phyloP scores from a whole-genome alignment of 92 coral and sea anemone species.

The Epizoanthus fatuus region DNA sequence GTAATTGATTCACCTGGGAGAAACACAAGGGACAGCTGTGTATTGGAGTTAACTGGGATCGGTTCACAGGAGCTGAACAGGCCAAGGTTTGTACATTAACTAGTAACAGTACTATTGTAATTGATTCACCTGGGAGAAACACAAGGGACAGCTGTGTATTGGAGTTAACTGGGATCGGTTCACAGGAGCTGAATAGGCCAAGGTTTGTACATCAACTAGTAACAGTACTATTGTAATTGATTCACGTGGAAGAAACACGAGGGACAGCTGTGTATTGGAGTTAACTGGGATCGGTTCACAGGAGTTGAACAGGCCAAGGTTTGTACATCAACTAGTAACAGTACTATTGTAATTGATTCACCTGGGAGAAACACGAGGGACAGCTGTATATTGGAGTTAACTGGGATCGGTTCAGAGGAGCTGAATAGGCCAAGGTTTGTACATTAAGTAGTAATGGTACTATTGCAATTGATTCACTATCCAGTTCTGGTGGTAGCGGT shows the following conservation, averaged over 20 bases:
- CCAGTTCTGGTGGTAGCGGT: too few relatives aligned
- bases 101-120: too few relatives aligned
- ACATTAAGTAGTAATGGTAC: not conserved
- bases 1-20: too few relatives aligned
- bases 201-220: constrained; percentile 58
- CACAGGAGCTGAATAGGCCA: constrained; percentile 83
- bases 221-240: too few relatives aligned
- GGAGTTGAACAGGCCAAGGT: constrained; percentile 92
- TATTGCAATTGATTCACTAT: too few relatives aligned
- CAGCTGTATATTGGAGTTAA: constrained; percentile 83
- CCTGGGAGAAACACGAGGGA: constrained; percentile 85
- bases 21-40: too few relatives aligned
- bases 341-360: too few relatives aligned
- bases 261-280: constrained; percentile 86
- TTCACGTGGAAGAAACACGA: constrained; percentile 72
- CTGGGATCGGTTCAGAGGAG: constrained; percentile 90
- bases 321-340: not conserved
- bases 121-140: constrained; percentile 81
- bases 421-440: constrained; percentile 87
- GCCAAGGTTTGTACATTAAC: too few relatives aligned
- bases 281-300: constrained; percentile 91
- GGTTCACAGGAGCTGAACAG: too few relatives aligned
- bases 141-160: constrained; percentile 81
- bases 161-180: constrained; percentile 96
- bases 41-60: too few relatives aligned